Evolutionary conservation across 2,797 vertebrate genomes (phyloP), one percentile per base, ranked within the genome.

Genomic region (Lagorchestes hirsutus): DNA sequence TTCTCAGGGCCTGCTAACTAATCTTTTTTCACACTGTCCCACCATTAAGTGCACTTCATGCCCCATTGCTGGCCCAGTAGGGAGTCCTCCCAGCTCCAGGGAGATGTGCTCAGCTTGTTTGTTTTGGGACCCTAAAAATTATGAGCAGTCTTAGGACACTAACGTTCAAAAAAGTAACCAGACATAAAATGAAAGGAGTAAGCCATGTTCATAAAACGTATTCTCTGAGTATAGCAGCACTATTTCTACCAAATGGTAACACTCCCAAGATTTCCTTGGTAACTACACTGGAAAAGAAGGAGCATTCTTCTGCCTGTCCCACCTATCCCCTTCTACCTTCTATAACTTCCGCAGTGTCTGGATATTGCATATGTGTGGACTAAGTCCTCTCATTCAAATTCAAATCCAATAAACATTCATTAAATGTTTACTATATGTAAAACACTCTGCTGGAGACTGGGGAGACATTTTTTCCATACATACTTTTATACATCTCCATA

Each of bases 11-110:
- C 94, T 96, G 97, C 96, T 95, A 98, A 97, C 96, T 98, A 98
- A 98, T 98, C 96, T 96, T 98, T 46, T 98, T 98, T 98, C 98
- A 97, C 98, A 98, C 98, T 94, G 40, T 96, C 91, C 93, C 62
- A 95, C 96, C 96, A 98, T 98, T 98, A 98, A 98, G 98, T 98
- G 97, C 94, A 92, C 95, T 98, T 97, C 95, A 92, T 54, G 95
- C 96, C 95, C 97, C 93, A 92, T 98, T 95, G 93, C 97, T 97
- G 97, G 91, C 97, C 90, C 94, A 95, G 90, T 56, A 94, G 57
- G 93, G 94, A 95, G 94, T 95, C 92, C 97, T 97, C 93, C 92
- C 90, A 97, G 94, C 93, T 94, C 93, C 97, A 96, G 97, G 92
- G 93, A 98, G 87, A 96, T 93, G 98, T 95, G 97, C 95, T 94